Percentiles rank a stretch among this genome's conserved stretches.
These are phyloP conservation scores for Tichodroma muraria DNA, from an alignment of 2,113 vertebrate genomes.

Conservation along the genomic window DNA sequence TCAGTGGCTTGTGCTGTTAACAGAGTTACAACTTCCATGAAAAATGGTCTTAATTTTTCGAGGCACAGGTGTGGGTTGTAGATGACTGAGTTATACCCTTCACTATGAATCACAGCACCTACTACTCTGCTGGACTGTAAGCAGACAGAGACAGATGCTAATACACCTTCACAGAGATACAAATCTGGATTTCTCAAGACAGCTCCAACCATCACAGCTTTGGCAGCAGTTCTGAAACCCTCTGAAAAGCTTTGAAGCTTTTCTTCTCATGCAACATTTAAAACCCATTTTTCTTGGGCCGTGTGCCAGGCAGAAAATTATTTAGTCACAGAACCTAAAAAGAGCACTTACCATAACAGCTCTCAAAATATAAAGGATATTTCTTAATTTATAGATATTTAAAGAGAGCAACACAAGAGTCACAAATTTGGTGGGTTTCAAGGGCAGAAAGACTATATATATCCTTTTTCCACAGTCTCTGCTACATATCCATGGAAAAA, in stretches of 20 bases:
- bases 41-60: background rate
- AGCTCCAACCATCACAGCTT: background rate
- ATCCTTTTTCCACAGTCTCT: background rate
- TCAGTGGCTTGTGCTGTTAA: background rate
- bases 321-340: conserved; percentile 17
- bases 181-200: background rate
- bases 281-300: background rate
- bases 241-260: background rate
- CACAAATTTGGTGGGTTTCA: background rate
- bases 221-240: background rate
- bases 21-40: background rate
- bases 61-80: background rate
- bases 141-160: background rate
- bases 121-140: background rate
- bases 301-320: background rate
- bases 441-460: background rate
- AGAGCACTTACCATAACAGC: background rate
- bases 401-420: background rate
- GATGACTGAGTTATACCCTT: background rate
- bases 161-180: background rate
- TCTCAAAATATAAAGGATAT: background rate
- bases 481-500: background rate
- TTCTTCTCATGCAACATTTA: background rate
- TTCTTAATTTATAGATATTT: background rate
- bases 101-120: background rate